Evolutionary conservation across 2,797 vertebrate genomes (phyloP).

Genomic region (Malacoctenus gilli): DNA sequence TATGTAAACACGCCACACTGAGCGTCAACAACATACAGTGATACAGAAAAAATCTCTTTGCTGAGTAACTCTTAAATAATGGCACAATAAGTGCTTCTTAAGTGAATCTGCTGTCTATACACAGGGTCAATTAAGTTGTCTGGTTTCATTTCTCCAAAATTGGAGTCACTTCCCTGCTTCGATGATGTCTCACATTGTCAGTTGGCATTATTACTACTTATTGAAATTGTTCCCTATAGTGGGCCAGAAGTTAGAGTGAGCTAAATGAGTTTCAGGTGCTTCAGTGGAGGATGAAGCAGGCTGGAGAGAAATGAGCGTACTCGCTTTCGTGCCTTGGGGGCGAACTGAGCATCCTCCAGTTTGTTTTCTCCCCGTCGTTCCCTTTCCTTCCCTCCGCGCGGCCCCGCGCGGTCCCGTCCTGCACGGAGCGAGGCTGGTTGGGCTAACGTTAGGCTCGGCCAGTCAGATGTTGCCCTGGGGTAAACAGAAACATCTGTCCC

Average conservation of each 20-base stretch:
- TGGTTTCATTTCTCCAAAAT: conserved; percentile 52
- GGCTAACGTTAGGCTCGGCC: conserved; percentile 66
- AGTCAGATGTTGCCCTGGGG: conserved; percentile 78
- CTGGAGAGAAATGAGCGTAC: conserved; percentile 68
- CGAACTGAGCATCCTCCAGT: conserved; percentile 64
- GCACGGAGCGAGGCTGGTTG: conserved; percentile 45
- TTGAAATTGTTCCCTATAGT: conserved; percentile 79
- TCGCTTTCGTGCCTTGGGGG: conserved; percentile 64
- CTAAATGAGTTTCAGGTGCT: conserved; percentile 82
- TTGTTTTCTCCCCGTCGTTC: conserved; percentile 42
- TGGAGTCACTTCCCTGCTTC: conserved; percentile 54
- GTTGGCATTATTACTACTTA: conserved; percentile 77
- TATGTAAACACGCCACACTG: background rate
- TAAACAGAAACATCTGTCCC: conserved; percentile 83
- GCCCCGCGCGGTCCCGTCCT: conserved; percentile 45
- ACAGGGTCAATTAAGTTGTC: conserved; percentile 43
- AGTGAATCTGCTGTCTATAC: conserved; percentile 34
- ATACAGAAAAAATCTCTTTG: background rate
- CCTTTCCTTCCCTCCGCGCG: conserved; percentile 22
- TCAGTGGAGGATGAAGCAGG: conserved; percentile 68
- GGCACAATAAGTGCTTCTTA: conserved; percentile 28
- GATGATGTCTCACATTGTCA: conserved; percentile 72
- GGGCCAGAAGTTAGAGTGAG: conserved; percentile 69
- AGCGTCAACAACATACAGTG: too few relatives aligned
- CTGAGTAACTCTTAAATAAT: conserved; percentile 17